Evolutionary conservation across 2,113 vertebrate genomes (phyloP).

Genomic region (Crotalus helleri): DNA sequence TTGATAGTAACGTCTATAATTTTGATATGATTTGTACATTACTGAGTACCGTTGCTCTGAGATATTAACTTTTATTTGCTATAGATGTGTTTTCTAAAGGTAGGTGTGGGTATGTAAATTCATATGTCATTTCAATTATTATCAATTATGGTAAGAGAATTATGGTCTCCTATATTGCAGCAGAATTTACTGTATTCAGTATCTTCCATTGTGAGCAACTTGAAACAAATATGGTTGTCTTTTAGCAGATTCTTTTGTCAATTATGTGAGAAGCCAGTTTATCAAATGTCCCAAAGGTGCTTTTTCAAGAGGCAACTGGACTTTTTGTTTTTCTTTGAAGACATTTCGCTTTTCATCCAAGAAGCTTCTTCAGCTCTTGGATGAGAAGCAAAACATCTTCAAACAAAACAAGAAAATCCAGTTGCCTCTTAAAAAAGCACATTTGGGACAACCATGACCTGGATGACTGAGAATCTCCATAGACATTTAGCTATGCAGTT

Average conservation of each 20-base stretch:
- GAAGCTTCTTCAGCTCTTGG: too few species aligned
- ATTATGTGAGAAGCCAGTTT: constrained; percentile 23
- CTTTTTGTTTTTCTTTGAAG: too few species aligned
- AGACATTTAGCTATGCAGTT: neutral
- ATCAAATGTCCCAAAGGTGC: neutral
- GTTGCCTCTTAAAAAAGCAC: too few species aligned
- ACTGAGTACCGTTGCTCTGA: constrained; percentile 16
- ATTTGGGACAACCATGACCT: too few species aligned
- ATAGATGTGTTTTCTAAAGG: constrained; percentile 30
- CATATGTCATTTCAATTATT: constrained; percentile 34
- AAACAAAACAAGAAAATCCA: too few species aligned
- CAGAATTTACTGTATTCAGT: constrained; percentile 28
- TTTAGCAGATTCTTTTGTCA: neutral
- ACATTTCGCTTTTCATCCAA: too few species aligned
- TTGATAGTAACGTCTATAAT: neutral
- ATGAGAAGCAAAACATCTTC: too few species aligned
- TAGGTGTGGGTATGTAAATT: constrained; percentile 49
- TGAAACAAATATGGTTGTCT: neutral
- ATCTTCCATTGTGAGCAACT: constrained; percentile 8
- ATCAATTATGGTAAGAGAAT: constrained; percentile 23
- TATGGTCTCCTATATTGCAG: constrained; percentile 19
- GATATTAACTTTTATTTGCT: constrained; percentile 22
- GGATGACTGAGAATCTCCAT: too few species aligned
- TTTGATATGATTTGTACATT: neutral
- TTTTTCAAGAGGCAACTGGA: too few species aligned